phyloP scores from a whole-genome alignment of 2,888 invertebrate species.

The Digitonthophagus gazella region DNA sequence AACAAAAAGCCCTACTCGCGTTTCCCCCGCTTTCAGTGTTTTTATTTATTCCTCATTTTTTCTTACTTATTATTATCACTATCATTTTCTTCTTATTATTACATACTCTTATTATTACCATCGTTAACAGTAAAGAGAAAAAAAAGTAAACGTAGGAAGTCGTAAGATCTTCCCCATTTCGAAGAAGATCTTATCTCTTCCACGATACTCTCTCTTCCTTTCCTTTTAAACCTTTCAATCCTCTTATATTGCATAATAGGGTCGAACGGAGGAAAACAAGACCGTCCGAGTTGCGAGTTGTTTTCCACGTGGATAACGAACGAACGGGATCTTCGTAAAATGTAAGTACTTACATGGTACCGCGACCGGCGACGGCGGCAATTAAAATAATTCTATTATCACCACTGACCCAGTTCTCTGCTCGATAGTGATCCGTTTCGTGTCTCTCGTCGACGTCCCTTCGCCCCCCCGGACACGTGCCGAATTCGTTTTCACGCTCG shows the following conservation, averaged over 20 bases:
- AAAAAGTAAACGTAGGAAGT: neutral
- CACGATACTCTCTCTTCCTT: neutral
- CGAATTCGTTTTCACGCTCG: neutral
- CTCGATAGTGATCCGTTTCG: neutral
- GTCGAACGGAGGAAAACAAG: neutral
- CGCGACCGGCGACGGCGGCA: no score
- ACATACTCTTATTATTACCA: neutral
- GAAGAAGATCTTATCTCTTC: neutral
- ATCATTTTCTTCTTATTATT: neutral
- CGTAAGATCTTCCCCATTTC: neutral
- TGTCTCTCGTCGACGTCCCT: neutral
- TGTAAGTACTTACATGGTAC: no score
- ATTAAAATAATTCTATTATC: neutral
- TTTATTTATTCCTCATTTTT: neutral
- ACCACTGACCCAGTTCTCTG: neutral
- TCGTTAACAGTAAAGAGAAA: neutral
- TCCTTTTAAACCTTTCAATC: neutral
- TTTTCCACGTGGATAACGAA: no score
- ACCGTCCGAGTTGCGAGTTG: no score
- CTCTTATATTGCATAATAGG: neutral
- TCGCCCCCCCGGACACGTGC: neutral
- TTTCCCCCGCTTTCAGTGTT: neutral
- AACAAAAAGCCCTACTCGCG: neutral
- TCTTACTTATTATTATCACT: neutral
- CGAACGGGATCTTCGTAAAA: neutral